These are phyloP conservation scores for Pristiophorus japonicus DNA, from an alignment of 2,113 vertebrate species.

Conservation along the genomic window DNA sequence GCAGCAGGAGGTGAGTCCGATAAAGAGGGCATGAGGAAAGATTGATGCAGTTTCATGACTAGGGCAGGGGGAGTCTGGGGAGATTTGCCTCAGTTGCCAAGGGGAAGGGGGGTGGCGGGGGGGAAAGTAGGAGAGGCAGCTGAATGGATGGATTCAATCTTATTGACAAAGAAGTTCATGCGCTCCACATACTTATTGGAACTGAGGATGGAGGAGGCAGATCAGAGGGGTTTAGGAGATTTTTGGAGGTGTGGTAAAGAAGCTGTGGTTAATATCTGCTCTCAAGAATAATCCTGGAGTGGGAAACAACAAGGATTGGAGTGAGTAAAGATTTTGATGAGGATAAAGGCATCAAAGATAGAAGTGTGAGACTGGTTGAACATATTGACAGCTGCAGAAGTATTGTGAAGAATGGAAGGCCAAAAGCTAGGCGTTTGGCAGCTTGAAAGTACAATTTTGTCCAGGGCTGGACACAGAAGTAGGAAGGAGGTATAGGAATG, in stretches of 20 bases:
- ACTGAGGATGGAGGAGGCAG: not conserved
- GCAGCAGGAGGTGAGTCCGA: too few relatives aligned
- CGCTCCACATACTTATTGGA: not conserved
- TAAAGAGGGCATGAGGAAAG: too few relatives aligned
- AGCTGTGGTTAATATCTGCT: not conserved
- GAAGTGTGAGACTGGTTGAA: not conserved
- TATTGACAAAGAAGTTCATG: not conserved
- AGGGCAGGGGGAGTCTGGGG: not conserved
- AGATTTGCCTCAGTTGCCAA: not conserved
- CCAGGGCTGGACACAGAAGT: not conserved
- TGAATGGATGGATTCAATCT: not conserved
- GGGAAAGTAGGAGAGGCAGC: not conserved
- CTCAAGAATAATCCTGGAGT: not conserved
- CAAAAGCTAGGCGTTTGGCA: not conserved
- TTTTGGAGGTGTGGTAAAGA: not conserved
- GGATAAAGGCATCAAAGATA: not conserved
- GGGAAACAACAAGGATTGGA: not conserved
- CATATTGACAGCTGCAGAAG: not conserved
- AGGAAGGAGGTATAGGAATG: not conserved
- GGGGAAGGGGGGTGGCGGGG: not conserved
- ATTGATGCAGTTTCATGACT: too few relatives aligned
- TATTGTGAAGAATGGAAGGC: not conserved
- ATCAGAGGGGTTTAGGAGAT: not conserved
- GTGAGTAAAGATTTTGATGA: not conserved
- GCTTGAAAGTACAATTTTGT: not conserved